phyloP scores from a whole-genome alignment of 2,113 vertebrate species.

The Crotophaga sulcirostris region DNA sequence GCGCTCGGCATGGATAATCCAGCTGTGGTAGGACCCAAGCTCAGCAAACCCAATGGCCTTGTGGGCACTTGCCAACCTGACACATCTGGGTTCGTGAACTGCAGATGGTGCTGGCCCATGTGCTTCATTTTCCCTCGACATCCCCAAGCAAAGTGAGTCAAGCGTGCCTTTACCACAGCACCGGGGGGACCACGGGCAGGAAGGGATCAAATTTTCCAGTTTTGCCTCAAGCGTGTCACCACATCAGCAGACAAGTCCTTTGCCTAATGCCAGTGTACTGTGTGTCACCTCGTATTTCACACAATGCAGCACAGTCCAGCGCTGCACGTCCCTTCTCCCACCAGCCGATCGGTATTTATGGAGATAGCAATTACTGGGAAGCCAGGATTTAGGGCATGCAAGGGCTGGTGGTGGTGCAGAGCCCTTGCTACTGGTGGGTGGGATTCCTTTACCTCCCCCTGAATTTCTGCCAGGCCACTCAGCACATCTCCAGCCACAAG shows the following conservation, averaged over 20 bases:
- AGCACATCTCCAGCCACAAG: conserved; percentile 59
- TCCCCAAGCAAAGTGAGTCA: neutral
- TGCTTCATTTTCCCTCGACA: conserved; percentile 14
- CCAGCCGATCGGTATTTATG: neutral
- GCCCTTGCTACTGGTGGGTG: conserved; percentile 48
- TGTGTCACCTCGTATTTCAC: conserved; percentile 68
- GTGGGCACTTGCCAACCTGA: neutral
- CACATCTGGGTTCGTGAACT: neutral
- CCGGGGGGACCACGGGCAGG: neutral
- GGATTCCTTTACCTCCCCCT: conserved; percentile 53
- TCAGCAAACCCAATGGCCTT: neutral
- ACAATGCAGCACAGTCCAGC: neutral
- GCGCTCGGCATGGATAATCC: neutral
- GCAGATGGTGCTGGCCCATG: neutral
- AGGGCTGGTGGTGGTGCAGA: neutral
- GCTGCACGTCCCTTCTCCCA: neutral
- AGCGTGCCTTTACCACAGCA: neutral
- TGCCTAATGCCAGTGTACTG: conserved; percentile 49
- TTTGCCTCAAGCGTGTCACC: conserved; percentile 60
- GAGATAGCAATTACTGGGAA: conserved; percentile 46
- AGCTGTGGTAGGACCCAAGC: neutral
- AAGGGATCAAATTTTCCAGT: conserved; percentile 65
- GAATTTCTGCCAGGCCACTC: conserved; percentile 59
- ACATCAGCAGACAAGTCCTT: conserved; percentile 63
- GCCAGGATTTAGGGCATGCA: neutral